Evolutionary conservation across 2,797 vertebrate genomes (phyloP).

Genomic region (Myotis myotis): DNA sequence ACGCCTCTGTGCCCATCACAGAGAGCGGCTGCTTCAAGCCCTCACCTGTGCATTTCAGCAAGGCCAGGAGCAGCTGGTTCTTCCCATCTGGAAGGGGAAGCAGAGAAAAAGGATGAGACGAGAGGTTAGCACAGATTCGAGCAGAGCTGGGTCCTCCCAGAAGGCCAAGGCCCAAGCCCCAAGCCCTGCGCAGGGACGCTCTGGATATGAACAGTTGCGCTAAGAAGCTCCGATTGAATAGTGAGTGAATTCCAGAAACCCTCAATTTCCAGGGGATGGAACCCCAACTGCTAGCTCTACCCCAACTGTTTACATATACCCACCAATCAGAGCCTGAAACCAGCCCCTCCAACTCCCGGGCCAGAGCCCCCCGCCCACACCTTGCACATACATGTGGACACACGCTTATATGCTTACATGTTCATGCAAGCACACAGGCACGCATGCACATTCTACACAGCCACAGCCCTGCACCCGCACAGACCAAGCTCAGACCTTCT

Average conservation of each 20-base stretch:
- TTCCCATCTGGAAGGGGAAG: slow-evolving; percentile 91
- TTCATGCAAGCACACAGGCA: rapidly evolving
- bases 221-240: not conserved
- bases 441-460: not conserved
- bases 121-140: not conserved
- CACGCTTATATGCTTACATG: not conserved
- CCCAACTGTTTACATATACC: not conserved
- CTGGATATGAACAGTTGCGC: rapidly evolving
- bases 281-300: not conserved
- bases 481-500: not conserved
- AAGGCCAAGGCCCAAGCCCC: rapidly evolving
- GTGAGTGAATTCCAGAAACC: not conserved
- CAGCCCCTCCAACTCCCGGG: not conserved
- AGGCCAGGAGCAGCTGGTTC: slow-evolving; percentile 96
- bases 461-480: rapidly evolving
- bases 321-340: not conserved
- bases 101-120: not conserved
- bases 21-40: not conserved
- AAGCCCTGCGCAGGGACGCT: rapidly evolving
- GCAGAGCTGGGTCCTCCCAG: not conserved
- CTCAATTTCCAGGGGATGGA: not conserved
- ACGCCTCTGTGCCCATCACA: rapidly evolving
- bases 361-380: not conserved
- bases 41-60: slow-evolving; percentile 98
- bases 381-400: rapidly evolving